Evolutionary conservation across 2,113 vertebrate species (phyloP), one percentile per base, ranked within the genome.

Genomic region (Oreocharis arfaki): DNA sequence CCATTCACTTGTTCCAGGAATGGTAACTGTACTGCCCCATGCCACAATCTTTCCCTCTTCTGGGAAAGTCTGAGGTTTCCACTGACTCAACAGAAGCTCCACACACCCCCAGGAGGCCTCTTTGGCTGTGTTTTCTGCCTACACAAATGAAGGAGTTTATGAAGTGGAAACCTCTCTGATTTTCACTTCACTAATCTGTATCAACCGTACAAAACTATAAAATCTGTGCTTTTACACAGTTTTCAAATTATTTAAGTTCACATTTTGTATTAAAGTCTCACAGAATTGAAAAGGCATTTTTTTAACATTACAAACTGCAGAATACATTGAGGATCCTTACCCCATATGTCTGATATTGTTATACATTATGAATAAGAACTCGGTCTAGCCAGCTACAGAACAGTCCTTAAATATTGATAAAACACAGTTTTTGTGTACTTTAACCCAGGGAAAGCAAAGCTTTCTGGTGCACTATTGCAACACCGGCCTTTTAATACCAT

Each of bases 381-480:
- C 1, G 0, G 33, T 41, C 33, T 37, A n/a, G 8, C 15, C n/a
- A 68, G 56, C 57, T 84, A 65, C 8, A 47, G 21, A 88, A 37
- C 12, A 44, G 42, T 60, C 64, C 87, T 93, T 80, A 93, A 95
- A 84, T 87, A 93, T 76, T 93, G 81, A 85, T 81, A 86, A 86
- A 94, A 55, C 33, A 55, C 27, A 73, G 24, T 83, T 86, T 80
- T 61, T 1, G 9, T 53, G 81, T 91, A 46, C n/a, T 89, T 76
- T 79, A 82, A 87, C 33, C 26, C 32, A 42, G 21, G 23, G 50
- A 90, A 95, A 85, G 49, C 35, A 68, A 85, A 73, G 53, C n/a
- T 85, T 89, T 89, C 59, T 92, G 67, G 27, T 47, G 59, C 63
- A 73, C 63, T 84, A 13, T 61, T 92, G 50, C 61, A 93, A 79